A percentile compares a stretch with the other conserved stretches of the same genome.
Conservation (phyloP, 2,113 vertebrate species). For the Poecile atricapillus region DNA sequence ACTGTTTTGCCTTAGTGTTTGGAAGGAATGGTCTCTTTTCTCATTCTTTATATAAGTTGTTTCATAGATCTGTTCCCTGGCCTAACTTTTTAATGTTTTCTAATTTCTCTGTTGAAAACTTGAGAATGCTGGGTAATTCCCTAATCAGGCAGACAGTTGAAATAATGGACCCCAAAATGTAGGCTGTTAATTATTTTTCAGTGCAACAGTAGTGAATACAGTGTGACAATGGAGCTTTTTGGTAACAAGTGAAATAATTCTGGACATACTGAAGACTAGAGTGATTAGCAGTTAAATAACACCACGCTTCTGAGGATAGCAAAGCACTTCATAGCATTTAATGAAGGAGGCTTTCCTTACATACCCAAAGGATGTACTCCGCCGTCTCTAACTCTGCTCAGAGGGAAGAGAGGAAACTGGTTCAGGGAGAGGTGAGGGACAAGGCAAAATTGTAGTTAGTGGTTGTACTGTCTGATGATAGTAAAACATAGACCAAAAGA, state of each 20-base stretch:
- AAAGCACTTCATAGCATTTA: conserved; percentile 40
- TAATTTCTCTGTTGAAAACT: conserved; percentile 67
- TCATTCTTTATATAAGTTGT: conserved; percentile 56
- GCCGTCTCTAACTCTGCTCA: not conserved
- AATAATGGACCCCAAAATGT: conserved; percentile 66
- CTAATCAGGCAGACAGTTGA: conserved; percentile 65
- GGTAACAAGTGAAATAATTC: conserved; percentile 58
- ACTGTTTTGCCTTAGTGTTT: conserved; percentile 3
- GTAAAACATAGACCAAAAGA: not conserved
- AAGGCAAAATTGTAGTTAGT: conserved; percentile 3
- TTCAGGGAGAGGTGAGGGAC: conserved; percentile 18
- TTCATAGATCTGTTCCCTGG: conserved; percentile 66
- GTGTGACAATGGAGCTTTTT: conserved; percentile 57
- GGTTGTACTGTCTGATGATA: not conserved
- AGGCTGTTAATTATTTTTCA: conserved; percentile 72
- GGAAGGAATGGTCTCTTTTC: conserved; percentile 49
- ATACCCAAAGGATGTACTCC: not conserved
- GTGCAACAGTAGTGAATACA: conserved; percentile 42
- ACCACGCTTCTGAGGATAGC: conserved; percentile 22
- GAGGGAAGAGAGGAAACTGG: conserved; percentile 4
- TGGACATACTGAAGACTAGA: conserved; percentile 40
- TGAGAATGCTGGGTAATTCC: conserved; percentile 75
- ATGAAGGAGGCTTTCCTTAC: conserved; percentile 50
- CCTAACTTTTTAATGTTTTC: conserved; percentile 69
- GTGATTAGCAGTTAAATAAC: conserved; percentile 63